These are phyloP conservation scores for Acrobasis consociella DNA, from an alignment of 2,888 invertebrate genomes.

Conservation along the genomic window DNA sequence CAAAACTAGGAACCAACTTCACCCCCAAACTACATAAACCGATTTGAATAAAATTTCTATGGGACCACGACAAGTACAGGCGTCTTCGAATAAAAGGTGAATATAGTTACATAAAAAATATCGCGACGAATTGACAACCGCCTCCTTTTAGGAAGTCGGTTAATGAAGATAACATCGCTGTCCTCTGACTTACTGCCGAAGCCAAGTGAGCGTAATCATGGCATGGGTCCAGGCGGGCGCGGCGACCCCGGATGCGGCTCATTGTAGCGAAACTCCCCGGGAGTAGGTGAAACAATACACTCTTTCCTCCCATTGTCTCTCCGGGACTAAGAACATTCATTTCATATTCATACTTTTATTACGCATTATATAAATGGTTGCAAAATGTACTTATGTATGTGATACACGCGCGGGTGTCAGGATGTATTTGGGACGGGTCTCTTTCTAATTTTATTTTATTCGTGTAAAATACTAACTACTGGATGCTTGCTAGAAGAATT, in stretches of 20 bases:
- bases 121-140: no score
- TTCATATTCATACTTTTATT: slow-evolving; percentile 30
- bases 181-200: neutral
- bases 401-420: slow-evolving; percentile 4
- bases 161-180: neutral
- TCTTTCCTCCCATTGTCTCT: slow-evolving; percentile 77
- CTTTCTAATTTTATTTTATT: neutral
- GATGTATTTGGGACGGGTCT: neutral
- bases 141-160: no score
- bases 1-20: no score
- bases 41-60: no score
- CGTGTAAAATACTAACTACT: neutral
- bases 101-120: no score
- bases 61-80: no score
- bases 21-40: no score
- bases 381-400: slow-evolving; percentile 27
- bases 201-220: slow-evolving; percentile 28
- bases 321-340: slow-evolving; percentile 42
- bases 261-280: slow-evolving; percentile 82
- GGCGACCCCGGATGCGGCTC: slow-evolving; percentile 74
- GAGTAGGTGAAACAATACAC: slow-evolving; percentile 74
- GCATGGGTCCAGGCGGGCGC: slow-evolving; percentile 44
- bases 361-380: slow-evolving; percentile 28
- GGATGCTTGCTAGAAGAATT: no score
- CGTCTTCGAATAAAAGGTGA: no score